Evolutionary conservation across 2,888 invertebrate genomes (phyloP), one percentile per base, ranked within the genome.

Genomic region (Xanthia icteritia): DNA sequence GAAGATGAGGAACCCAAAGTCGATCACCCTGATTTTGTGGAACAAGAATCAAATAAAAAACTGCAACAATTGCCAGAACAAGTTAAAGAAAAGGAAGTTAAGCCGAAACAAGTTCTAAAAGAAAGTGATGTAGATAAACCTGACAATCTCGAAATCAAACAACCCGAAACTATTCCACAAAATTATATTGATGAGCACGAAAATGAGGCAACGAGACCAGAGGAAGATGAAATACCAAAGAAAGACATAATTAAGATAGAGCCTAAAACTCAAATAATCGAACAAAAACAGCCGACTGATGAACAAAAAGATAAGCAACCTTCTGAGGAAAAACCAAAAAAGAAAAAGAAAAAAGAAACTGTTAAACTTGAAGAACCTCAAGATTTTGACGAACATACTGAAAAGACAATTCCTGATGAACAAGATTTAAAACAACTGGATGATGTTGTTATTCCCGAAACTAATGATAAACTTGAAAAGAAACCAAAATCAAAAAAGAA

Each of bases 391-490:
- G 54, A 63, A 54, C 58, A 13, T 48, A 54, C 64, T 51, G 61
- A 74, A 51, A 36, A 61, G 0, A 11, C 20, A 11, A 36, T 61
- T 13, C 20, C 23, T 61, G 39, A 72, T 31, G 63, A 72, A 63
- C 6, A 39, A 48, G 56, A 63, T 27, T 11, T 36, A 36, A 79
- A 73, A 54, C 58, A 66, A 64, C 54, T 63, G 15, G 73, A 89
- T n/a, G 88, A 90, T 67, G 85, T 92, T 81, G 81, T 93, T 73
- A 90, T 91, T 73, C 86, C 87, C 5, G 89, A 92, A 67, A 91
- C 89, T 77, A 90, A 89, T 88, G 88, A 82, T 42, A 76, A 66
- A 60, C 2, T 5, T 45, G 66, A 83, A 76, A 81, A 81, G 36
- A 84, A 84, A 58, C 31, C 80, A 76, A 71, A 84, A 83, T 56